Percentiles rank a stretch among this genome's conserved stretches.
phyloP scores from a whole-genome alignment of 2,797 vertebrate genomes.

The Hippopotamyrus pictus region DNA sequence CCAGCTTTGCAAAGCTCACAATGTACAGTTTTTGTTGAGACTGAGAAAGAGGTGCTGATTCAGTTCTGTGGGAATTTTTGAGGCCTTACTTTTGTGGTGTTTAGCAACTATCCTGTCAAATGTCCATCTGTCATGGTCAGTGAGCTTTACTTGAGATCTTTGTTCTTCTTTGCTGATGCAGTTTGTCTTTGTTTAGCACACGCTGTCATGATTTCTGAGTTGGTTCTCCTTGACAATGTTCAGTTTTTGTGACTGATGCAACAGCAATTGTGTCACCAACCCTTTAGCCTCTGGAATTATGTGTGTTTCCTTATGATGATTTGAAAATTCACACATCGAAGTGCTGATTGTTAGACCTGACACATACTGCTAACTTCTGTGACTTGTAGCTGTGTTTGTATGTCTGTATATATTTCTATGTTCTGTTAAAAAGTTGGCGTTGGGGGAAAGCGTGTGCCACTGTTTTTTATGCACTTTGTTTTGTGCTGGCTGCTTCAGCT shows the following conservation, averaged over 20 bases:
- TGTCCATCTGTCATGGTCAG: not conserved
- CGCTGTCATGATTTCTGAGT: not conserved
- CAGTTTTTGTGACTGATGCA: not conserved
- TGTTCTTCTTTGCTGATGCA: not conserved
- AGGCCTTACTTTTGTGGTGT: not conserved
- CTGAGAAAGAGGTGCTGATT: not conserved
- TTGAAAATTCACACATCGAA: not conserved
- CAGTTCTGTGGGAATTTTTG: not conserved
- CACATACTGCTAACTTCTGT: not conserved
- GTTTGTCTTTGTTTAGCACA: not conserved
- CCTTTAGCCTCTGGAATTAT: not conserved
- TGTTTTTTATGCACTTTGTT: not conserved
- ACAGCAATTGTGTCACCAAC: not conserved
- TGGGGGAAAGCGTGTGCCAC: no score
- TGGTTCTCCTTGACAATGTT: not conserved
- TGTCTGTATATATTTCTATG: not conserved
- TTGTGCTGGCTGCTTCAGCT: not conserved
- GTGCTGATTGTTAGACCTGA: not conserved
- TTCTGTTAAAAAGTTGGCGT: not conserved
- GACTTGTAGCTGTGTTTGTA: not conserved
- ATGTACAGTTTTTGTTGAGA: not conserved
- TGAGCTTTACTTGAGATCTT: not conserved
- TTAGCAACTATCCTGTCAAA: not conserved
- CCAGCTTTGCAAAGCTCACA: slow-evolving; percentile 2
- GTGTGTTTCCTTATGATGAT: not conserved